Evolutionary conservation across 2,113 vertebrate genomes (phyloP).

Genomic region (Thomomys bottae): DNA sequence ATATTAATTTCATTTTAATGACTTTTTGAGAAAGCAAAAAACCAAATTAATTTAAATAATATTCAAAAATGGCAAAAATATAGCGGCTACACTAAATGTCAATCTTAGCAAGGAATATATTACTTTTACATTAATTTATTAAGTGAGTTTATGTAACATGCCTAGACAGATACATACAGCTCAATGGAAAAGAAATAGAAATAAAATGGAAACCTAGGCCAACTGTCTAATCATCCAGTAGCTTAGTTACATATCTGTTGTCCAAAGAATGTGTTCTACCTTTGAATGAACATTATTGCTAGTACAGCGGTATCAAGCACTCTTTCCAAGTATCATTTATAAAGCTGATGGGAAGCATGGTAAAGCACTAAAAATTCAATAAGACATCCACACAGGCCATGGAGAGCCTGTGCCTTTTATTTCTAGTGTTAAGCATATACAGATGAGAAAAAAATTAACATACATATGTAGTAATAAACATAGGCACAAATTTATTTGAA

Average conservation of each 20-base stretch:
- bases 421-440: neutral
- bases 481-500: neutral
- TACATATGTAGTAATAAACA: neutral
- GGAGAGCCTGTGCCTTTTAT: neutral
- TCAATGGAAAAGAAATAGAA: neutral
- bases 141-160: neutral
- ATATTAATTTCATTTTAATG: neutral
- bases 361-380: neutral
- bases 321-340: neutral
- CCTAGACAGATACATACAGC: neutral
- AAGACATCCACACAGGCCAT: neutral
- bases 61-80: neutral
- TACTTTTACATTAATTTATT: neutral
- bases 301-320: neutral
- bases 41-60: neutral
- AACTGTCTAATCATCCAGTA: neutral
- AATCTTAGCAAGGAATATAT: neutral
- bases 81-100: neutral
- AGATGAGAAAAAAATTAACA: neutral
- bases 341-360: neutral
- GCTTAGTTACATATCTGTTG: neutral
- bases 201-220: neutral
- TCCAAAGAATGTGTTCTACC: neutral
- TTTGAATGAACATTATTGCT: neutral
- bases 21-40: neutral